Evolutionary conservation across 1,140 invertebrate genomes (phyloP), one percentile per base, ranked within the genome.

Genomic region (Drosophila hydei): DNA sequence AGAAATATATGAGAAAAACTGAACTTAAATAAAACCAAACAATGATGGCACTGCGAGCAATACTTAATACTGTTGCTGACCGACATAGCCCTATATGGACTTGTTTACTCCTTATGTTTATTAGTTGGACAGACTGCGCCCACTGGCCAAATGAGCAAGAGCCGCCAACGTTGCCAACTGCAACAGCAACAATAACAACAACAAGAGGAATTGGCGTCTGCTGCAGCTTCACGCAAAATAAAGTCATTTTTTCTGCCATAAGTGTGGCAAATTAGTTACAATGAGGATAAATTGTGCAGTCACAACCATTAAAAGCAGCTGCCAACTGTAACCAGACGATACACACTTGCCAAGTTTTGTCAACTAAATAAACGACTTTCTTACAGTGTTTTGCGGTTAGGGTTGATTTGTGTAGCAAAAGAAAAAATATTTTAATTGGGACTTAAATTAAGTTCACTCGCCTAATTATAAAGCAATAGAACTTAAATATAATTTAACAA

Each of bases 61-160:
- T 47, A 16, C 59, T 70, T 59, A 50, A 51, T 16, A 48, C 43
- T 21, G 21, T 65, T 87, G 83, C 81, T 85, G 81, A 87, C 81
- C 81, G 81, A 85, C 38, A 77, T 85, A 65, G 50, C 81, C 81
- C 45, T 72, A 85, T 55, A 85, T 87, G 81, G 81, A 69, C 81
- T 85, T 85, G 81, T 85, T 87, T 85, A 85, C 77, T 87, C 74
- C 75, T 85, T 81, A 85, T 85, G 78, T 77, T 85, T 85, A 85
- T 85, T 87, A 85, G 81, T 74, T 56, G 54, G 54, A 27, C 54
- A 45, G 75, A 72, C 58, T 72, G 59, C 65, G 64, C 61, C 58
- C 52, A 72, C 69, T 33, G 60, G 9, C 50, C 59, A 52, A 67
- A 51, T 72, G 52, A 67, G 36, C 61, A 50, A 56, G 55, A 70